Percentiles rank a stretch among this genome's conserved stretches.
Evolutionary conservation across 2,888 invertebrate genomes (phyloP).

Genomic region (Stenichneumon culpator): DNA sequence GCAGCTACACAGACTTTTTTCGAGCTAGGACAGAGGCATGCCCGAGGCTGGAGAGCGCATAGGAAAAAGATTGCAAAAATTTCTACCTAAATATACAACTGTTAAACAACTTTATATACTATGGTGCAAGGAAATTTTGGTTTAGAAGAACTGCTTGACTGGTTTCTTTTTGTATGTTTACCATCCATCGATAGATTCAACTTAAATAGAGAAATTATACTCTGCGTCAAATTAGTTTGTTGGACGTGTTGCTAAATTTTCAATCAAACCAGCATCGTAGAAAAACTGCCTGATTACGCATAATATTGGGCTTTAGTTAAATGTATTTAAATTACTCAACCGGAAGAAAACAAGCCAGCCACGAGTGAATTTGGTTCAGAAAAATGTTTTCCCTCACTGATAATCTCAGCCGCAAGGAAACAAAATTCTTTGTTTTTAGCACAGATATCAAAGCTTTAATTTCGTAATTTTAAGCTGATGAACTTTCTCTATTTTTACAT

Average conservation of each 20-base stretch:
- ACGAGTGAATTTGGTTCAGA: not conserved
- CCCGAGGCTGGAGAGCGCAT: not conserved
- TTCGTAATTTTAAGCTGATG: not conserved
- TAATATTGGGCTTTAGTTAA: no score
- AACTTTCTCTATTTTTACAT: not conserved
- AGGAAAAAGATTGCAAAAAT: not conserved
- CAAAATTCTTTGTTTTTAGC: not conserved
- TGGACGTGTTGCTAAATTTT: no score
- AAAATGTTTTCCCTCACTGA: not conserved
- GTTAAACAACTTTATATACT: not conserved
- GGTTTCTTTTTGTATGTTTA: not conserved
- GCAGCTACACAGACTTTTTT: not conserved
- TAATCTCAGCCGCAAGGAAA: not conserved
- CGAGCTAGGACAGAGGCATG: not conserved
- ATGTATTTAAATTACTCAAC: no score
- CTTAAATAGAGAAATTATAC: not conserved
- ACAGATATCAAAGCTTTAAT: not conserved
- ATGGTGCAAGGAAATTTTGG: not conserved
- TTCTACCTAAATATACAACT: not conserved
- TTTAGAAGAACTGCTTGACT: not conserved
- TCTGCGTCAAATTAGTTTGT: not conserved
- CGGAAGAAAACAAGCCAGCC: no score
- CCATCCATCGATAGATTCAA: not conserved
- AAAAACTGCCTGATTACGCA: no score
- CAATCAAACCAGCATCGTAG: no score